Evolutionary conservation across 2,113 vertebrate species (phyloP).

Genomic region (Protobothrops mucrosquamatus): DNA sequence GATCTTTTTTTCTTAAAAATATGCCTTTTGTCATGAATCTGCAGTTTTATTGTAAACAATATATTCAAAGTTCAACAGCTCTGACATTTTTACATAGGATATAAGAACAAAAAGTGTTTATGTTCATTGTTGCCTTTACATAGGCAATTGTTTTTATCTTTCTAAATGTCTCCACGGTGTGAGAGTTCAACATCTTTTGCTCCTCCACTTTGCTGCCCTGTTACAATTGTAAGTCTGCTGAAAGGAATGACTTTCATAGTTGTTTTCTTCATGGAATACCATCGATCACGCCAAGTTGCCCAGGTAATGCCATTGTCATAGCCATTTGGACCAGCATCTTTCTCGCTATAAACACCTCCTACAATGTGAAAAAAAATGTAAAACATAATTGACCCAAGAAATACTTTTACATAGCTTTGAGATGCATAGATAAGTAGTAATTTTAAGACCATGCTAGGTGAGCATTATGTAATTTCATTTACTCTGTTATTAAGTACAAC

Average conservation of each 20-base stretch:
- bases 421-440: background rate
- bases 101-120: background rate
- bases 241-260: constrained; percentile 94
- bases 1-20: background rate
- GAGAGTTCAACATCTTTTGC: constrained; percentile 70
- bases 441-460: background rate
- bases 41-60: background rate
- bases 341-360: constrained; percentile 82
- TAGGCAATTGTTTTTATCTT: background rate
- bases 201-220: constrained; percentile 71
- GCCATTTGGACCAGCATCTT: constrained; percentile 71
- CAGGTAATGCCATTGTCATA: constrained; percentile 93
- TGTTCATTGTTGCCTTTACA: background rate
- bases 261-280: constrained; percentile 94
- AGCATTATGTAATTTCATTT: background rate
- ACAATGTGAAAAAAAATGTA: constrained; percentile 28
- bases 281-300: constrained; percentile 87
- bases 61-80: constrained; percentile 23
- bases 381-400: background rate
- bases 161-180: constrained; percentile 47
- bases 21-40: background rate
- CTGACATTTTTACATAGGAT: background rate
- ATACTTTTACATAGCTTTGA: background rate
- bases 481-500: background rate
- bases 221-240: constrained; percentile 70